Conservation (phyloP, 2,113 vertebrate genomes). For the Paratilapia polleni region DNA sequence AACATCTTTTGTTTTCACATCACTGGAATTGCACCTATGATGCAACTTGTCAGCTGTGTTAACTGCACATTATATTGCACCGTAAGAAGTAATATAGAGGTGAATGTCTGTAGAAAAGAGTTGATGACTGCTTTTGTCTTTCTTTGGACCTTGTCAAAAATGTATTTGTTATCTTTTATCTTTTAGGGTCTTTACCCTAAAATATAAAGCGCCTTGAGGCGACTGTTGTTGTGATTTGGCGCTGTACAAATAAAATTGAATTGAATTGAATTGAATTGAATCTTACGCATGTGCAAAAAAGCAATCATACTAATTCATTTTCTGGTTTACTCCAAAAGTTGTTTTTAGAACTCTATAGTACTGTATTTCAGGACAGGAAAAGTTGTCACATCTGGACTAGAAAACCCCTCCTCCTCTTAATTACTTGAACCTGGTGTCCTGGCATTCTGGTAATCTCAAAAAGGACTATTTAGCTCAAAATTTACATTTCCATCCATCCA, state of each 20-base stretch:
- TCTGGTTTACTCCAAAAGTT: neutral
- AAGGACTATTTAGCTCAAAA: neutral
- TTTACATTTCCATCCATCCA: too few relatives aligned
- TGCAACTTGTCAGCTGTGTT: neutral
- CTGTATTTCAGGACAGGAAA: neutral
- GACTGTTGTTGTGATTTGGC: too few relatives aligned
- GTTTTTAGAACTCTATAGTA: neutral
- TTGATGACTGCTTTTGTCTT: neutral
- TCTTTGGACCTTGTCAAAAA: neutral
- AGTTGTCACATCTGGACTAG: neutral
- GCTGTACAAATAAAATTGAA: too few relatives aligned
- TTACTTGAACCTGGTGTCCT: neutral
- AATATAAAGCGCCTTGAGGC: too few relatives aligned
- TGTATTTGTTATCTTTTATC: too few relatives aligned
- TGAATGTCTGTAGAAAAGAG: neutral
- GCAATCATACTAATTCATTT: neutral
- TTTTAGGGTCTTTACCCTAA: too few relatives aligned
- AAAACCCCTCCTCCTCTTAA: neutral
- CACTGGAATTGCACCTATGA: neutral
- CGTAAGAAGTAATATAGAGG: rapidly evolving
- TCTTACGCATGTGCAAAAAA: neutral
- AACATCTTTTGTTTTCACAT: neutral
- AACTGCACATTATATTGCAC: neutral
- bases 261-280: too few relatives aligned
- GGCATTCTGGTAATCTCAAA: neutral